phyloP scores from a whole-genome alignment of 2,113 vertebrate genomes.

The Perognathus longimembris region DNA sequence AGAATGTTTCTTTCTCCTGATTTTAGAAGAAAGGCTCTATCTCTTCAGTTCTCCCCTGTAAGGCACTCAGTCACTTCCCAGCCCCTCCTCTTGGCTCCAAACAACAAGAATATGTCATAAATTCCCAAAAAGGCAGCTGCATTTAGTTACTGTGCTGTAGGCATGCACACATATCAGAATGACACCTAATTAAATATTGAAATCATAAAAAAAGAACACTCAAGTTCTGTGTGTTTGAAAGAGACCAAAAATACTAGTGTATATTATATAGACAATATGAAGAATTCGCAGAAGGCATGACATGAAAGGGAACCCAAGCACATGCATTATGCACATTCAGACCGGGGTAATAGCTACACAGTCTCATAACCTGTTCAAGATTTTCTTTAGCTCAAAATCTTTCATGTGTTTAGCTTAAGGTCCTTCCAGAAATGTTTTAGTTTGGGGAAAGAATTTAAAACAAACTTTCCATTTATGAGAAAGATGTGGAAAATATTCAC shows the following conservation, averaged over 20 bases:
- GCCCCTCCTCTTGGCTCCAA: constrained; percentile 58
- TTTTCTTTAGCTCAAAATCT: not conserved
- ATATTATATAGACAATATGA: not conserved
- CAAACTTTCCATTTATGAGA: not conserved
- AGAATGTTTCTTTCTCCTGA: not conserved
- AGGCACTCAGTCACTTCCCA: constrained; percentile 29
- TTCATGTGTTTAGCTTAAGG: not conserved
- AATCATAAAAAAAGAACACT: not conserved
- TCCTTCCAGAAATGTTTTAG: not conserved
- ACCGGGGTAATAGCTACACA: not conserved
- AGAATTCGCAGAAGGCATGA: not conserved
- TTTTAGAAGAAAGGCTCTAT: constrained; percentile 6
- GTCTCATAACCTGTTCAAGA: not conserved
- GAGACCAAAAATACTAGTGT: not conserved
- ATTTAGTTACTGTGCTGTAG: constrained; percentile 35
- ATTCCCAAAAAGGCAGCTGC: constrained; percentile 64
- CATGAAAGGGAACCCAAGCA: not conserved
- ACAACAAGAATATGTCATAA: constrained; percentile 67
- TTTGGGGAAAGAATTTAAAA: not conserved
- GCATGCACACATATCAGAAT: constrained; percentile 27
- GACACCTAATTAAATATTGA: constrained; percentile 64
- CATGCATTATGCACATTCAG: not conserved
- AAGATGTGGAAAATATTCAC: not conserved
- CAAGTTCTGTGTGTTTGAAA: not conserved
- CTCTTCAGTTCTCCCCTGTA: not conserved